Base-by-base conservation (phyloP, 2,888 invertebrate genomes). In the Dolichopus griseipennis region DNA sequence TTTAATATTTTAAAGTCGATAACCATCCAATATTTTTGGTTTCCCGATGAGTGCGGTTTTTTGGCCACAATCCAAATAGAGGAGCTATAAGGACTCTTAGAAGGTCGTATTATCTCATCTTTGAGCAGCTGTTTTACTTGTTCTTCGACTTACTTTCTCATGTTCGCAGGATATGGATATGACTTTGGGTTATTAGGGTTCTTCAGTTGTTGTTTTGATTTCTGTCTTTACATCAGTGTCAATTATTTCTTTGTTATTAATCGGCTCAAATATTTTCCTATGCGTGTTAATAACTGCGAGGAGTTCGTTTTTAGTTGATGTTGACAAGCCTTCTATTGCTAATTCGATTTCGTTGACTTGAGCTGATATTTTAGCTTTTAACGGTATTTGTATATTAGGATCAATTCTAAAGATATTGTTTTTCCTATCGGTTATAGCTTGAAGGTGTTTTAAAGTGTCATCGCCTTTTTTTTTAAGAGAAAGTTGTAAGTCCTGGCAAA, bases 151-250 rank as follows among this genome's bases (percentile, higher is more conserved):
- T 68, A 37, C 69, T 73, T 72, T n/a, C n/a, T n/a, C 69, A 76
- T 75, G 27, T 75, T 69, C 33, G 75, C 72, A 0, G 77, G 78
- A 65, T 75, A 76, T 15, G 76, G 65, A 68, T 78, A 78, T 0
- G 73, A 70, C 72, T 75, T 76, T 4, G 72, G 67, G 66, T 71
- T 72, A 10, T 76, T 72, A 4, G 76, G 77, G 9, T 66, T 64
- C n/a, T n/a, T n/a, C n/a, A n/a, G n/a, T n/a, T n/a, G n/a, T n/a
- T n/a, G n/a, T n/a, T n/a, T n/a, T n/a, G n/a, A n/a, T n/a, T n/a
- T n/a, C n/a, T n/a, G n/a, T n/a, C n/a, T n/a, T n/a, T n/a, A n/a
- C n/a, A n/a, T n/a, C n/a, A n/a, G n/a, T n/a, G n/a, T n/a, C n/a
- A n/a, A n/a, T n/a, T n/a, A n/a, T n/a, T n/a, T n/a, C 52, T 2